These are phyloP conservation scores for Zygaena filipendulae DNA, from an alignment of 2,888 invertebrate genomes.

Conservation along the genomic window DNA sequence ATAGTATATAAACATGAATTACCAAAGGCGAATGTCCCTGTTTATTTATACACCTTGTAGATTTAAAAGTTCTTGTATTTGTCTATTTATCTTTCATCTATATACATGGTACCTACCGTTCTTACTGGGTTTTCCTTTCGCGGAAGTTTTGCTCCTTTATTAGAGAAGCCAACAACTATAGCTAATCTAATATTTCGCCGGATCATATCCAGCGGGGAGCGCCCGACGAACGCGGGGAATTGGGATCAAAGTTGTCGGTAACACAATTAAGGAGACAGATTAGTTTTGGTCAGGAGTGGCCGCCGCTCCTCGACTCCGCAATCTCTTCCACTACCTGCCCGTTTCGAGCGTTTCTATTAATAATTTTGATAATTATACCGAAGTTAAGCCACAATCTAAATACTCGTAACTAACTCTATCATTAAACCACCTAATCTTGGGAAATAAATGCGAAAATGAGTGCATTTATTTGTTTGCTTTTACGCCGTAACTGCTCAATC, in stretches of 20 bases:
- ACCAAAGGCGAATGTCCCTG: too few relatives aligned
- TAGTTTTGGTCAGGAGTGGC: slow-evolving; percentile 54
- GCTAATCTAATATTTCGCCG: slow-evolving; percentile 60
- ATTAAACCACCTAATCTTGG: slow-evolving; percentile 9
- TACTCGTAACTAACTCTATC: slow-evolving; percentile 5
- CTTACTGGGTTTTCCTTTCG: too few relatives aligned
- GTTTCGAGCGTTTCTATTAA: slow-evolving; percentile 42
- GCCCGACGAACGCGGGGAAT: slow-evolving; percentile 21
- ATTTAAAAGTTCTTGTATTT: too few relatives aligned
- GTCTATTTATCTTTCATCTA: too few relatives aligned
- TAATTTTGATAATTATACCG: background rate
- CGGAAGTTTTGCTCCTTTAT: slow-evolving; percentile 35
- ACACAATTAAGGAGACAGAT: slow-evolving; percentile 61
- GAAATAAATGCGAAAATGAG: slow-evolving; percentile 8
- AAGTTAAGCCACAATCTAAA: slow-evolving; percentile 14
- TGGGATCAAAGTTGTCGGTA: slow-evolving; percentile 65
- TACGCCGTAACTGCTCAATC: too few relatives aligned
- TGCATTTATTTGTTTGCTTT: too few relatives aligned
- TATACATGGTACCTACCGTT: too few relatives aligned
- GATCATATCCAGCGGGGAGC: slow-evolving; percentile 58
- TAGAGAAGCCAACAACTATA: slow-evolving; percentile 58
- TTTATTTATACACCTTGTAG: too few relatives aligned
- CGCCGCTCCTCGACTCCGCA: slow-evolving; percentile 18
- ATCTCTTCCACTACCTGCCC: slow-evolving; percentile 44
- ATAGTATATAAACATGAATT: too few relatives aligned